A percentile compares a stretch with the other conserved stretches of the same genome.
phyloP scores from a whole-genome alignment of 2,797 vertebrate genomes.

The Anomalospiza imberbis region DNA sequence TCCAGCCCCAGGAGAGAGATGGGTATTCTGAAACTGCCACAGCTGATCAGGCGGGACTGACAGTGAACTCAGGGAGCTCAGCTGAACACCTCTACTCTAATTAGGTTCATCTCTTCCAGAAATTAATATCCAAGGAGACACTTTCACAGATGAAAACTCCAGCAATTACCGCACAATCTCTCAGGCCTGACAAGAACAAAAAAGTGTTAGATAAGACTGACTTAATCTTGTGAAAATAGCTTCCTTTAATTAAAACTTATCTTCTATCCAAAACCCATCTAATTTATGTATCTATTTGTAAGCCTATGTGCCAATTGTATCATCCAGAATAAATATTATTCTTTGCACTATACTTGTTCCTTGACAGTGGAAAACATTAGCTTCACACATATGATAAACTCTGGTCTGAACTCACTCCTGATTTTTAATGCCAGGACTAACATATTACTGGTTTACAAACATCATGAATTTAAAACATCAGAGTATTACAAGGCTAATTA shows the following conservation, averaged over 20 bases:
- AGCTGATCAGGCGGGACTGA: background rate
- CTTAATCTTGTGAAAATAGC: background rate
- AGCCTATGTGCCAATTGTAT: background rate
- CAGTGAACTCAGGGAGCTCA: background rate
- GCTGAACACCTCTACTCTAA: background rate
- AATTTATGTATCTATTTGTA: background rate
- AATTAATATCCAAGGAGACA: background rate
- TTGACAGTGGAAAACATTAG: background rate
- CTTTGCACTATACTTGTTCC: background rate
- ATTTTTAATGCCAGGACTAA: background rate
- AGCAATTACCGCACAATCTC: background rate
- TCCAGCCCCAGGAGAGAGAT: background rate
- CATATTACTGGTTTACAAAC: background rate
- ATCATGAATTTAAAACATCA: background rate
- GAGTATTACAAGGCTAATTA: background rate
- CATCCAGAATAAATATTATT: background rate
- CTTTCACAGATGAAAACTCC: background rate
- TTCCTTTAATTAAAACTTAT: background rate
- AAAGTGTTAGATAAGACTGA: background rate
- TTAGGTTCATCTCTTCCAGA: background rate
- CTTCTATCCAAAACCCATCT: background rate
- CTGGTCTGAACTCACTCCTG: background rate
- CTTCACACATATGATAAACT: background rate
- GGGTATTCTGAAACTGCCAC: background rate
- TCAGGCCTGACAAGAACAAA: background rate